These are phyloP conservation scores for Chaetodon trifascialis DNA, from an alignment of 2,113 vertebrate species.

Conservation along the genomic window DNA sequence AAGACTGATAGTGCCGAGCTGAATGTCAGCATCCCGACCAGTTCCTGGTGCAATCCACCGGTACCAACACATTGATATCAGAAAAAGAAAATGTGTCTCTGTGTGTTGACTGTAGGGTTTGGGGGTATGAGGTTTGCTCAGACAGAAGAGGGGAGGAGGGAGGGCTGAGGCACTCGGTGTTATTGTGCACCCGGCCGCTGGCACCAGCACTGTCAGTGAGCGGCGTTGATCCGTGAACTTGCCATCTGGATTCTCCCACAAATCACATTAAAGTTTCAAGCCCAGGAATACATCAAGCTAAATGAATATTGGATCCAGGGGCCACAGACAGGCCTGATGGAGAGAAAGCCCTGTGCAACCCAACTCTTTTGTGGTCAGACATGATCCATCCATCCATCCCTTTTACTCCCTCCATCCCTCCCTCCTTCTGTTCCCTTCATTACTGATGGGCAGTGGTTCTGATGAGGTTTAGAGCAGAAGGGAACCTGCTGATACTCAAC, in stretches of 20 bases:
- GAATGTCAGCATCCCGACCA: conserved; percentile 55
- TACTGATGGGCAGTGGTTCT: conserved; percentile 52
- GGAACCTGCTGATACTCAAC: conserved; percentile 15
- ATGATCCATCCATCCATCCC: conserved; percentile 74
- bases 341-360: conserved; percentile 74
- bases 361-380: conserved; percentile 80
- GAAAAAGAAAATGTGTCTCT: conserved; percentile 4
- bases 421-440: conserved; percentile 58
- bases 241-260: conserved; percentile 88
- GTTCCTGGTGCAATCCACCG: conserved; percentile 46
- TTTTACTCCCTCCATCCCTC: conserved; percentile 54
- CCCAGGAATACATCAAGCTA: conserved; percentile 87
- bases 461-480: conserved; percentile 42
- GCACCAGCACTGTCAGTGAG: conserved; percentile 82
- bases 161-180: conserved; percentile 67
- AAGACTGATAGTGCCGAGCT: conserved; percentile 53
- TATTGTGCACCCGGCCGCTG: conserved; percentile 85
- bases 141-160: conserved; percentile 34
- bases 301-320: conserved; percentile 85
- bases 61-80: conserved; percentile 37
- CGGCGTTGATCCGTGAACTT: conserved; percentile 86
- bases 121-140: conserved; percentile 38
- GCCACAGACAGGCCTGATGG: conserved; percentile 81
- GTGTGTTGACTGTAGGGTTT: conserved; percentile 38
- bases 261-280: conserved; percentile 89